Conservation (phyloP, 2,797 vertebrate genomes). For the Carcharodon carcharias region DNA sequence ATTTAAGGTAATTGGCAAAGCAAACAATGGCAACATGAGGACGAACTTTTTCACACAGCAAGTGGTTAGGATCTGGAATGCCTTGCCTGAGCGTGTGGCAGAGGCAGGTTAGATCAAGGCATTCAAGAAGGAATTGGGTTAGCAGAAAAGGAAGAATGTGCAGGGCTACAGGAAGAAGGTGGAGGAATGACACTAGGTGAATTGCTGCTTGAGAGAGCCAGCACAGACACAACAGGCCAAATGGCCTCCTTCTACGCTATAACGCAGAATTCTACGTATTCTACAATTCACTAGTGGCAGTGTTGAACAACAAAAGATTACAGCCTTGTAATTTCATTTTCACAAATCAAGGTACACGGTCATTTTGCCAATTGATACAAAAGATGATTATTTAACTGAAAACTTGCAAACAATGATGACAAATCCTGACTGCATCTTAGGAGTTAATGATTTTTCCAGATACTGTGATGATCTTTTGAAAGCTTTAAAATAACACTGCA, state of each 20-base stretch:
- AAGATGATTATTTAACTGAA: background rate
- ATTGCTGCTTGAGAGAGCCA: background rate
- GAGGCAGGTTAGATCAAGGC: background rate
- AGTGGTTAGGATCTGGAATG: background rate
- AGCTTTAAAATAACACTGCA: background rate
- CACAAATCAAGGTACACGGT: background rate
- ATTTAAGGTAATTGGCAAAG: too few relatives aligned
- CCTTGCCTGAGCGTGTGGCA: background rate
- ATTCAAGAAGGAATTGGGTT: background rate
- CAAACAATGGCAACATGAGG: too few relatives aligned
- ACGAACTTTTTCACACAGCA: too few relatives aligned
- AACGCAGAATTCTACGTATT: background rate
- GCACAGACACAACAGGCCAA: background rate
- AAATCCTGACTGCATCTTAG: constrained; percentile 12
- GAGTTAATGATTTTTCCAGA: background rate
- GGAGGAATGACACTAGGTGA: background rate
- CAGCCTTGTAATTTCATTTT: background rate
- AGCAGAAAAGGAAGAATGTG: background rate
- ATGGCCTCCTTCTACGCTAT: background rate
- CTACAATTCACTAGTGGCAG: background rate
- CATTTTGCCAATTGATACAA: background rate
- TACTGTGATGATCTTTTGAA: background rate
- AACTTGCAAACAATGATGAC: background rate
- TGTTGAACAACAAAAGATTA: background rate
- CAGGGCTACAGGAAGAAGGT: background rate